phyloP scores from a whole-genome alignment of 1,140 invertebrate species.

The Drosophila kohkoa region DNA sequence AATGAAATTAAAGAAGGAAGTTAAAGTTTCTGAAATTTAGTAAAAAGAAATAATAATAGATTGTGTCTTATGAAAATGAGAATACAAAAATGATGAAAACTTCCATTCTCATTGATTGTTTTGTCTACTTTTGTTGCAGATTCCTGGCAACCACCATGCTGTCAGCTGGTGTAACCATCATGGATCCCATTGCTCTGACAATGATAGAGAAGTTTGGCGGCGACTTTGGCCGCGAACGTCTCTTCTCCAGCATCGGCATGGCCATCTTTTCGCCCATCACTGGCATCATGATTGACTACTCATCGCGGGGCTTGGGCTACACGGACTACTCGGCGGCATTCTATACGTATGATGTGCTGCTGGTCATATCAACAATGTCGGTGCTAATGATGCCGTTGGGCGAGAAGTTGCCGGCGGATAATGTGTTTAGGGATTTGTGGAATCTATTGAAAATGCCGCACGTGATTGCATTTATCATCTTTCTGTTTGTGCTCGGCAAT shows the following conservation, averaged over 20 bases:
- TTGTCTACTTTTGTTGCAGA: constrained; percentile 66
- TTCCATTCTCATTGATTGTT: no score
- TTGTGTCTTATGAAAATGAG: no score
- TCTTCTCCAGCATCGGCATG: constrained; percentile 92
- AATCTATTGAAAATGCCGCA: constrained; percentile 91
- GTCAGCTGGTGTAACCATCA: constrained; percentile 91
- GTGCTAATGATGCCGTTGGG: constrained; percentile 90
- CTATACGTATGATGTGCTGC: constrained; percentile 90
- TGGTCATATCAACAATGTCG: constrained; percentile 89
- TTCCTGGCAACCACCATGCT: constrained; percentile 91
- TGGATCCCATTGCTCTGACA: constrained; percentile 92
- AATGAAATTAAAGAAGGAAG: no score
- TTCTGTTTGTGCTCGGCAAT: constrained; percentile 91
- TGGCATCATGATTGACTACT: constrained; percentile 90
- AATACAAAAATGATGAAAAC: no score
- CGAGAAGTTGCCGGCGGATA: constrained; percentile 90
- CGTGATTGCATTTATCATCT: constrained; percentile 91
- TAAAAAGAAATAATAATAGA: no score
- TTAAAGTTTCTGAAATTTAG: no score
- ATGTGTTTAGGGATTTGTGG: constrained; percentile 89
- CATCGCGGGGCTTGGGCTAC: constrained; percentile 87
- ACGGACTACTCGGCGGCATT: constrained; percentile 92
- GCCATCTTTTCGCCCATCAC: constrained; percentile 93
- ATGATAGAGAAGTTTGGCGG: constrained; percentile 92
- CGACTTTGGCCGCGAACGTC: constrained; percentile 91